Evolutionary conservation across 2,113 vertebrate genomes (phyloP).

Genomic region (Chaetodon auriga): DNA sequence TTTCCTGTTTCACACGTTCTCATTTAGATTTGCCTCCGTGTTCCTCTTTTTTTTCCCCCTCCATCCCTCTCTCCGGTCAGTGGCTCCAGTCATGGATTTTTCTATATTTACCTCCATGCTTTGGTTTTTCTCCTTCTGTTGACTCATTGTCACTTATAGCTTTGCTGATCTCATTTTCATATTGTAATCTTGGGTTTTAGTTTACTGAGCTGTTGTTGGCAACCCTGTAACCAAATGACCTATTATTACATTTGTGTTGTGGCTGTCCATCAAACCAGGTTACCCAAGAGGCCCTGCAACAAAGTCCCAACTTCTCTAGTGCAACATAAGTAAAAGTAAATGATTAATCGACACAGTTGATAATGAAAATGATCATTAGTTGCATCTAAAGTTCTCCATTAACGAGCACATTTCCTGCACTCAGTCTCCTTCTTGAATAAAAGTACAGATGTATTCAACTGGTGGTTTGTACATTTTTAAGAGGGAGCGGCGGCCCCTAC

Average conservation of each 20-base stretch:
- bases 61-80: neutral
- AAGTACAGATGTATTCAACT: too few species aligned
- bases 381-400: too few species aligned
- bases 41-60: constrained; percentile 12
- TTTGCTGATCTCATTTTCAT: neutral
- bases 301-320: too few species aligned
- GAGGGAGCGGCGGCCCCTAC: too few species aligned
- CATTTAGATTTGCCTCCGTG: constrained; percentile 34
- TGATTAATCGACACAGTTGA: too few species aligned
- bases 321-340: too few species aligned
- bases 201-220: neutral
- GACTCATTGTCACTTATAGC: neutral
- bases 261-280: too few species aligned
- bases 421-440: too few species aligned
- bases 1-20: constrained; percentile 85
- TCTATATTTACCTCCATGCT: neutral
- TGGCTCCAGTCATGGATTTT: neutral
- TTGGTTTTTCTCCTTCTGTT: neutral
- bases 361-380: too few species aligned
- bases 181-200: neutral
- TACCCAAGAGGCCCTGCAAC: too few species aligned
- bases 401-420: too few species aligned
- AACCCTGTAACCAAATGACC: neutral
- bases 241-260: neutral
- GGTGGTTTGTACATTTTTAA: too few species aligned